Conservation (phyloP, 2,797 vertebrate species). For the Novumbra hubbsi region DNA sequence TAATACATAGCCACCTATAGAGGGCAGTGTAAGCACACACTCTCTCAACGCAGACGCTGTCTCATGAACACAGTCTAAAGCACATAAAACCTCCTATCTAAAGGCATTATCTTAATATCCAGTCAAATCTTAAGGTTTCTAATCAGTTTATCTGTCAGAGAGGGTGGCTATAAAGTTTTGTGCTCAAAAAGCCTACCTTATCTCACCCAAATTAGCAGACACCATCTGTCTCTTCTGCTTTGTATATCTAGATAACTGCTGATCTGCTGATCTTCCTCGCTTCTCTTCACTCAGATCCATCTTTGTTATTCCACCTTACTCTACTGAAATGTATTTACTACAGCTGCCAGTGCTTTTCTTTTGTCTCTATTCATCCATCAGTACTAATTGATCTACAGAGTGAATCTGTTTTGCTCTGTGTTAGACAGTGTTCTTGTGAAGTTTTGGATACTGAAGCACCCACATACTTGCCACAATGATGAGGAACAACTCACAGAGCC, state of each 20-base stretch:
- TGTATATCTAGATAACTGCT: neutral
- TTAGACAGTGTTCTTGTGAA: neutral
- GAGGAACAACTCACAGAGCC: neutral
- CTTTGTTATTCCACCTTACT: neutral
- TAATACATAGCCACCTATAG: slow-evolving; percentile 33
- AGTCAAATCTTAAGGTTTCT: neutral
- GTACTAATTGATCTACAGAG: neutral
- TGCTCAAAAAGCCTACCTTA: neutral
- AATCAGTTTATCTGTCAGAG: neutral
- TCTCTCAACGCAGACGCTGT: neutral
- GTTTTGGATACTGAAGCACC: slow-evolving; percentile 1
- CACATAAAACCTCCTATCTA: neutral
- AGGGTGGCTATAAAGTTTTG: neutral
- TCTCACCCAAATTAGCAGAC: neutral
- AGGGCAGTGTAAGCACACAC: slow-evolving; percentile 12
- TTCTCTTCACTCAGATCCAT: neutral
- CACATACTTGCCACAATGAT: neutral
- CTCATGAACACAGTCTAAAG: too few relatives aligned
- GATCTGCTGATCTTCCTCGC: neutral
- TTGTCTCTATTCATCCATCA: neutral
- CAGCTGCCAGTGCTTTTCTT: neutral
- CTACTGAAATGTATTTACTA: neutral
- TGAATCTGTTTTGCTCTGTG: neutral
- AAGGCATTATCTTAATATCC: neutral
- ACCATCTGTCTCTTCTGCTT: neutral